A percentile compares a stretch with the other conserved stretches of the same genome.
Conservation (phyloP, 2,113 vertebrate genomes). For the Guaruba guarouba region DNA sequence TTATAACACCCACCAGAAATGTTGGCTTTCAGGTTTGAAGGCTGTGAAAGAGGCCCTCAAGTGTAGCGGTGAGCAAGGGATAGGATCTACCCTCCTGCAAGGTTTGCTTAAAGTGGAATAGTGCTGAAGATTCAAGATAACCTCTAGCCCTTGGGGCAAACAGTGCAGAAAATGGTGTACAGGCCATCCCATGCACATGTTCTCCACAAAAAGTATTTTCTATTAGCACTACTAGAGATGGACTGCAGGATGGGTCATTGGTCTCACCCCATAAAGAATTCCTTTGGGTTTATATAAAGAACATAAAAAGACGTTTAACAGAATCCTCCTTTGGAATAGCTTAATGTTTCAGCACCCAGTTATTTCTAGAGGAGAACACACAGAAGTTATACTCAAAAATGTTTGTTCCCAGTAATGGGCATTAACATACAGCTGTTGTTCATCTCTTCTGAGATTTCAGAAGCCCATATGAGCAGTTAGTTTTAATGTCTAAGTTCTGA, state of each 20-base stretch:
- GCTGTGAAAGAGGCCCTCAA: neutral
- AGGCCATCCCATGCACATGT: neutral
- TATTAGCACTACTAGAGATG: neutral
- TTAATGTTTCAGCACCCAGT: neutral
- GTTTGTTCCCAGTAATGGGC: neutral
- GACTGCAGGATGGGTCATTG: neutral
- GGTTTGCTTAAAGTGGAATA: neutral
- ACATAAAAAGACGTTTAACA: neutral
- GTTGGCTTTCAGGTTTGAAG: neutral
- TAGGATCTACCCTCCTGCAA: neutral
- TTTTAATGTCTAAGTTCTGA: neutral
- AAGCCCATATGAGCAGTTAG: neutral
- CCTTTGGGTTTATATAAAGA: neutral
- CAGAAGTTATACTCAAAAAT: neutral
- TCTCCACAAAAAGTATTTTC: neutral
- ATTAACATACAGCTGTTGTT: neutral
- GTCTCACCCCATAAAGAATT: neutral
- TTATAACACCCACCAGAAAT: neutral
- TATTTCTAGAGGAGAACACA: neutral
- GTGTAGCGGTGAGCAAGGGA: neutral
- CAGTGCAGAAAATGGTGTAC: neutral
- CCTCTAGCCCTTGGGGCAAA: neutral
- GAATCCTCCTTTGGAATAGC: neutral
- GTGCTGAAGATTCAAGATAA: neutral
- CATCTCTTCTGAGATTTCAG: neutral